Percentiles rank a stretch among this genome's conserved stretches.
phyloP scores from a whole-genome alignment of 2,113 vertebrate species.

The Capreolus pygargus region DNA sequence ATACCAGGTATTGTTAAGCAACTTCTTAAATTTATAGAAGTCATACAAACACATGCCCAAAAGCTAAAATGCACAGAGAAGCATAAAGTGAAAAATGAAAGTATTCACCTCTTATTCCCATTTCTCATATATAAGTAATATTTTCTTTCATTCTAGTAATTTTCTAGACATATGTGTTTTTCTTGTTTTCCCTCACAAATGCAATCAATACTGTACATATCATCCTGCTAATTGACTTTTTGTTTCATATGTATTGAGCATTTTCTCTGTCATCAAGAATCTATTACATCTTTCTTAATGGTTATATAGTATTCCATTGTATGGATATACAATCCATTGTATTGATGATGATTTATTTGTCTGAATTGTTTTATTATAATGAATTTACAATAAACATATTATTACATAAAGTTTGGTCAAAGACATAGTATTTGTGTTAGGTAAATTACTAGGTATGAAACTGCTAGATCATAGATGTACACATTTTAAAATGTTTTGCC shows the following conservation, averaged over 20 bases:
- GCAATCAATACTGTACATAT: background rate
- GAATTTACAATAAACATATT: background rate
- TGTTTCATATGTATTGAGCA: background rate
- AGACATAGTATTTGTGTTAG: background rate
- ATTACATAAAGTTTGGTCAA: constrained; percentile 1
- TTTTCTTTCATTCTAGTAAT: background rate
- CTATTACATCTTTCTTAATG: background rate
- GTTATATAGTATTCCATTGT: background rate
- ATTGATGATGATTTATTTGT: background rate
- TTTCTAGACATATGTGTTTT: background rate
- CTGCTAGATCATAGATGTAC: background rate
- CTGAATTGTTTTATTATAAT: background rate
- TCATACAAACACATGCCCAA: background rate
- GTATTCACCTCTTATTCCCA: background rate
- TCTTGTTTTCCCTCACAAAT: background rate
- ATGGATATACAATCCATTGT: background rate
- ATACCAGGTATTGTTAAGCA: background rate
- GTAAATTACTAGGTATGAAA: background rate
- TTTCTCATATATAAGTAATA: constrained; percentile 1
- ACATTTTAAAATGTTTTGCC: background rate
- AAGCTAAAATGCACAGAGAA: background rate
- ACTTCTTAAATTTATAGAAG: background rate
- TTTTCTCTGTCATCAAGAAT: background rate
- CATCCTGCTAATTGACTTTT: background rate
- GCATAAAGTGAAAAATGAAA: constrained; percentile 39